These are phyloP conservation scores for Pantherophis guttatus DNA, from an alignment of 2,113 vertebrate species.

Conservation along the genomic window DNA sequence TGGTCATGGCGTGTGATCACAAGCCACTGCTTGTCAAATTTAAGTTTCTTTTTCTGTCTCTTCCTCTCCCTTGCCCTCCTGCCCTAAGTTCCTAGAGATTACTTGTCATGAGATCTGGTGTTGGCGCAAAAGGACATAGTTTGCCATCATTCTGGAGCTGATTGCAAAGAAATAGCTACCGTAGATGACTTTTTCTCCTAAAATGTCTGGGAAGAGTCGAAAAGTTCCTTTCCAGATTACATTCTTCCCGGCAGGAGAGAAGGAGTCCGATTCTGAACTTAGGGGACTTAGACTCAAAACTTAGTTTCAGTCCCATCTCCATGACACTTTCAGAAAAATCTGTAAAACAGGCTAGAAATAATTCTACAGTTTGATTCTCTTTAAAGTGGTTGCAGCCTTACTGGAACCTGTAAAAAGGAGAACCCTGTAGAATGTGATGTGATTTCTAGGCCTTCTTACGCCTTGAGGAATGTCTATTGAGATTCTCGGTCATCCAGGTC, in stretches of 20 bases:
- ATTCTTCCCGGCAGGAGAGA: not conserved
- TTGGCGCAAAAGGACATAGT: not conserved
- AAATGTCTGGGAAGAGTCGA: constrained; percentile 3
- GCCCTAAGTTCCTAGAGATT: constrained; percentile 3
- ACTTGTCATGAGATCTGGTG: not conserved
- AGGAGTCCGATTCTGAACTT: not conserved
- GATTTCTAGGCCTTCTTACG: not conserved
- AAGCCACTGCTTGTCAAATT: not conserved
- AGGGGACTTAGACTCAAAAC: not conserved
- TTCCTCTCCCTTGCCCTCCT: not conserved
- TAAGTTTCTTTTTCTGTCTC: constrained; percentile 7
- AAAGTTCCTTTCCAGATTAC: not conserved
- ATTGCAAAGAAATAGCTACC: not conserved
- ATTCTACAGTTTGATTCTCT: not conserved
- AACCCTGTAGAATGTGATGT: not conserved
- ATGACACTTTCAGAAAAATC: not conserved
- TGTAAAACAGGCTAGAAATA: not conserved
- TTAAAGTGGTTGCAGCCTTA: not conserved
- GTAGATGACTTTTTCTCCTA: not conserved
- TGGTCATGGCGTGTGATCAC: not conserved
- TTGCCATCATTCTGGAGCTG: not conserved
- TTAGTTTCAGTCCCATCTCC: not conserved
- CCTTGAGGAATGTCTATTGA: not conserved
- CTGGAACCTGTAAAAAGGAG: not conserved
- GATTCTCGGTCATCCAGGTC: too few species aligned